A percentile compares a stretch with the other conserved stretches of the same genome.
Evolutionary conservation across 1,140 invertebrate species (phyloP).

Genomic region (Thalassaphorura encarpata): DNA sequence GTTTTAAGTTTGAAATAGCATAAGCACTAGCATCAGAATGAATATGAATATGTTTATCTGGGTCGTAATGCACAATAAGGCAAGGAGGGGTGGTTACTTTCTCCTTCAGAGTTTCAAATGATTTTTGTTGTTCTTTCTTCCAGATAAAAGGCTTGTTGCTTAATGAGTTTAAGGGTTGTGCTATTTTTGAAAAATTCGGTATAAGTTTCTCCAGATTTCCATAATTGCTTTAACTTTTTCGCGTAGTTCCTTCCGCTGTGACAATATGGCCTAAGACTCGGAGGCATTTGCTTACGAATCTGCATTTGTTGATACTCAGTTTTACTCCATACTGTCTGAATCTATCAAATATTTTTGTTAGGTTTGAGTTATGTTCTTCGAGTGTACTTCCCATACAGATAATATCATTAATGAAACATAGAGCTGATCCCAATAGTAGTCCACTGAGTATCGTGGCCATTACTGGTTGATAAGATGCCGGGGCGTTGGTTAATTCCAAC

Average conservation of each 20-base stretch:
- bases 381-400: no score
- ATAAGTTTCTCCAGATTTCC: slow-evolving; percentile 20
- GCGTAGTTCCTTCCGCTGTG: slow-evolving; percentile 34
- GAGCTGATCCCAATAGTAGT: no score
- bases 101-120: slow-evolving; percentile 32
- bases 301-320: slow-evolving; percentile 33
- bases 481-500: no score
- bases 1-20: no score
- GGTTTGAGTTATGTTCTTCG: no score
- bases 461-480: no score
- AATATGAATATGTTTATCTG: slow-evolving; percentile 24
- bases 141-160: slow-evolving; percentile 19
- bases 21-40: not conserved
- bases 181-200: slow-evolving; percentile 12
- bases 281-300: slow-evolving; percentile 32
- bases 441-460: no score
- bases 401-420: no score
- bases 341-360: not conserved
- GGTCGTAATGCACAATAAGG: slow-evolving; percentile 31
- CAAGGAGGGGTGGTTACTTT: slow-evolving; percentile 20
- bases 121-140: not conserved
- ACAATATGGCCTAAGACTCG: slow-evolving; percentile 38
- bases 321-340: slow-evolving; percentile 16
- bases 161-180: slow-evolving; percentile 19
- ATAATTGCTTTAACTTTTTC: slow-evolving; percentile 29